phyloP scores from a whole-genome alignment of 2,888 invertebrate genomes.

The Acanthacorydalis orientalis region DNA sequence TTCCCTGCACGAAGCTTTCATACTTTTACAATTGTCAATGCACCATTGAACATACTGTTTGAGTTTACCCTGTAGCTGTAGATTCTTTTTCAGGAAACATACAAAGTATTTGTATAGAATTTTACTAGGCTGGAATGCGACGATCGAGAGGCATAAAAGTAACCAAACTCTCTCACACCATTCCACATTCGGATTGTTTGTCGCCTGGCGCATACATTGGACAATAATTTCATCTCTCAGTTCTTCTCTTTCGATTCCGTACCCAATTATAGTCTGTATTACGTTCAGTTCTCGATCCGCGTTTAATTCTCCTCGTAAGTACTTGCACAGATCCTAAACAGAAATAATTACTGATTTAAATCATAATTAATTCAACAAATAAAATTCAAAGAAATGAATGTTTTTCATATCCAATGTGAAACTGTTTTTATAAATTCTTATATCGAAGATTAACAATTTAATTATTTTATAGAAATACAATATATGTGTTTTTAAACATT shows the following conservation, averaged over 20 bases:
- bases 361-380: not conserved
- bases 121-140: conserved; percentile 83
- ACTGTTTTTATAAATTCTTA: no score
- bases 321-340: conserved; percentile 78
- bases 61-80: conserved; percentile 47
- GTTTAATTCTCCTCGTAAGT: conserved; percentile 76
- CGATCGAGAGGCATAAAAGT: conserved; percentile 72
- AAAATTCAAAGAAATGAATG: no score
- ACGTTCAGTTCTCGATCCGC: conserved; percentile 65
- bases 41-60: conserved; percentile 88
- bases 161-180: conserved; percentile 79
- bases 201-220: conserved; percentile 75
- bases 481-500: no score
- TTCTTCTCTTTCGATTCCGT: conserved; percentile 82
- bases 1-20: conserved; percentile 62
- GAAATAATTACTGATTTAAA: no score
- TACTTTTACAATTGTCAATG: conserved; percentile 79
- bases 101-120: conserved; percentile 64
- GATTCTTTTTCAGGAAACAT: conserved; percentile 54
- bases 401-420: no score
- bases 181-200: conserved; percentile 73
- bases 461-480: no score
- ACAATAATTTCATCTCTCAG: conserved; percentile 82
- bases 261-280: conserved; percentile 69
- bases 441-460: no score